Conservation (phyloP, 2,888 invertebrate genomes). For the Dryococelus australis region DNA sequence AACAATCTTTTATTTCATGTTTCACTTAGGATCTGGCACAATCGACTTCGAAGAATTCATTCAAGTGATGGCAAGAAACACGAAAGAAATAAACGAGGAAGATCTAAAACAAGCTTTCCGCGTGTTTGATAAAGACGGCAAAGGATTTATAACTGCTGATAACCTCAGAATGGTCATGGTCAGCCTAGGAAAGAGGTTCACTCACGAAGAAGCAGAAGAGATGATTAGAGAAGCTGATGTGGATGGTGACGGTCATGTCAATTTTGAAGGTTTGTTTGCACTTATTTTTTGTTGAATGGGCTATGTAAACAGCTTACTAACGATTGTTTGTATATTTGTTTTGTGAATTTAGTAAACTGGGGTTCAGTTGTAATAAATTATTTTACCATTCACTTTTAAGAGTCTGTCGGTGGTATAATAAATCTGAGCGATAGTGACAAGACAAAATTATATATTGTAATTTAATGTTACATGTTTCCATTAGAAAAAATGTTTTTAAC, state of each 20-base stretch:
- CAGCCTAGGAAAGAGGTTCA: slow-evolving; percentile 98
- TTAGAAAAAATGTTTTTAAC: no score
- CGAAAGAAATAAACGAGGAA: slow-evolving; percentile 99
- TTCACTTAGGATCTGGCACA: slow-evolving; percentile 90
- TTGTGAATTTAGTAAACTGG: no score
- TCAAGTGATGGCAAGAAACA: slow-evolving; percentile 99
- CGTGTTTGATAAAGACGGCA: slow-evolving; percentile 99
- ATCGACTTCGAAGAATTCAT: slow-evolving; percentile 99
- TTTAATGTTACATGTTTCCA: no score
- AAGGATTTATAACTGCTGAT: slow-evolving; percentile 98
- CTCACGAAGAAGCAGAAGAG: slow-evolving; percentile 99
- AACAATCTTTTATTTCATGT: background rate
- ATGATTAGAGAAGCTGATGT: slow-evolving; percentile 99
- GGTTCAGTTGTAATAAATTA: no score
- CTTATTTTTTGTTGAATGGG: no score
- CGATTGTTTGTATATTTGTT: no score
- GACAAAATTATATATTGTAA: no score
- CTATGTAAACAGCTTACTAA: no score
- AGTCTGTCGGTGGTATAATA: no score
- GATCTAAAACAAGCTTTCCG: slow-evolving; percentile 99
- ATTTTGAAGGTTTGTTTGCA: slow-evolving; percentile 82
- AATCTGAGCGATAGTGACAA: no score
- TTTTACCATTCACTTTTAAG: no score
- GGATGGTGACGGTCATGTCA: slow-evolving; percentile 99
- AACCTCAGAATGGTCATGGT: slow-evolving; percentile 99